A percentile compares a stretch with the other conserved stretches of the same genome.
These are phyloP conservation scores for Meteorus sp. DNA, from an alignment of 1,140 invertebrate species.

Conservation along the genomic window DNA sequence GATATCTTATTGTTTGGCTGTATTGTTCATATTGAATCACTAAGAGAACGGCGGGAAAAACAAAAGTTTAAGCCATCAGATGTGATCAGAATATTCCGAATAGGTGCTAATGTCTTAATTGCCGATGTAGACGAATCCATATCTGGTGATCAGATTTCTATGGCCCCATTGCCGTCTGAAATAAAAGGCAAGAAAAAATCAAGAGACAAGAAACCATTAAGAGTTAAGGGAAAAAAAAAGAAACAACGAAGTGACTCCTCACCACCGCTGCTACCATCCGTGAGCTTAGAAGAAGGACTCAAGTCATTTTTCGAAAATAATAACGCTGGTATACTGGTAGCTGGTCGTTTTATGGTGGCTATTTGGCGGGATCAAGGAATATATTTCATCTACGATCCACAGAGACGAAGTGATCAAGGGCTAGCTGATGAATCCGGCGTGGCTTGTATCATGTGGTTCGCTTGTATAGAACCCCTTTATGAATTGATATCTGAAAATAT, in stretches of 20 bases:
- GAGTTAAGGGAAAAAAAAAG: constrained; percentile 27
- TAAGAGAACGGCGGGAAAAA: constrained; percentile 25
- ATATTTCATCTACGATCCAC: constrained; percentile 49
- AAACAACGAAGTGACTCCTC: constrained; percentile 24
- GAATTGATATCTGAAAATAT: constrained; percentile 39
- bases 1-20: constrained; percentile 44
- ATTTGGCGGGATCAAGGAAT: constrained; percentile 50
- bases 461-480: constrained; percentile 43
- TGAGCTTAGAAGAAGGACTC: constrained; percentile 44
- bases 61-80: constrained; percentile 38
- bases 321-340: constrained; percentile 42
- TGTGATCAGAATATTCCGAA: constrained; percentile 42
- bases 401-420: constrained; percentile 35
- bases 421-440: constrained; percentile 29
- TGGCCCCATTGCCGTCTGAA: constrained; percentile 33
- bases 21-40: constrained; percentile 37
- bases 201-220: constrained; percentile 25
- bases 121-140: constrained; percentile 41
- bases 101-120: constrained; percentile 44
- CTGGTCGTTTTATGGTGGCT: constrained; percentile 37
- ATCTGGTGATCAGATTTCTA: constrained; percentile 36
- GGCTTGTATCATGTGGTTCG: constrained; percentile 49
- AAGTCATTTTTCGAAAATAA: constrained; percentile 44
- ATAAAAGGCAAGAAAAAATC: constrained; percentile 29
- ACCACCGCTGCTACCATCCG: constrained; percentile 32